Evolutionary conservation across 1,140 invertebrate genomes (phyloP).

Genomic region (Dinoponera quadriceps): DNA sequence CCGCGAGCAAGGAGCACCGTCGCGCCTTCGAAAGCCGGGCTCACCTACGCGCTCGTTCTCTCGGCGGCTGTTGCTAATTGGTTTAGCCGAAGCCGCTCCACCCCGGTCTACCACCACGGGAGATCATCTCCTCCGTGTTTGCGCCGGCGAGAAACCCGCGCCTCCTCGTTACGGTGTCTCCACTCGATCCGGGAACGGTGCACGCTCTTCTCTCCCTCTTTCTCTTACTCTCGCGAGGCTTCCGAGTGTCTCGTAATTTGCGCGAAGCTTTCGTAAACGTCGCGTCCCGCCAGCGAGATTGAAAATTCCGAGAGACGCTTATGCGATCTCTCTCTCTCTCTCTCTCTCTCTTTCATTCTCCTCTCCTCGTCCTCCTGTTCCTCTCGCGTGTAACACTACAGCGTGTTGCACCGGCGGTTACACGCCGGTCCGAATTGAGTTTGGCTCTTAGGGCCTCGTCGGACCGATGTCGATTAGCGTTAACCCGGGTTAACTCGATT

Average conservation of each 20-base stretch:
- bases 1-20: slow-evolving; percentile 4
- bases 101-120: slow-evolving; percentile 25
- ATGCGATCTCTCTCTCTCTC: too few species aligned
- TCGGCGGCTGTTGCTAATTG: slow-evolving; percentile 54
- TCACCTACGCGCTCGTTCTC: slow-evolving; percentile 22
- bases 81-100: slow-evolving; percentile 44
- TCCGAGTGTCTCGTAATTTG: slow-evolving; percentile 49
- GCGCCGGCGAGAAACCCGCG: not conserved
- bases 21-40: slow-evolving; percentile 30
- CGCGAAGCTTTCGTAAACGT: slow-evolving; percentile 48
- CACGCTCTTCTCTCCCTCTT: not conserved
- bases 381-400: not conserved
- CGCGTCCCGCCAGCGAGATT: slow-evolving; percentile 51
- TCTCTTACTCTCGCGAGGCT: not conserved
- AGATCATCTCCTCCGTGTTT: slow-evolving; percentile 47
- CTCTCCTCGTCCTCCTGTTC: too few species aligned
- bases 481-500: slow-evolving; percentile 35
- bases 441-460: slow-evolving; percentile 22
- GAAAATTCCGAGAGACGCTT: slow-evolving; percentile 36
- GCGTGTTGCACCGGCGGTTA: not conserved
- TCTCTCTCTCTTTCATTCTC: too few species aligned
- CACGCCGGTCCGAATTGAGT: slow-evolving; percentile 21
- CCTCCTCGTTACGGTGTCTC: slow-evolving; percentile 22
- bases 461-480: slow-evolving; percentile 33
- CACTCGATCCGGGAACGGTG: slow-evolving; percentile 5